Evolutionary conservation across 2,888 invertebrate genomes (phyloP), one percentile per base, ranked within the genome.

Genomic region (Trissolcus japonicus): DNA sequence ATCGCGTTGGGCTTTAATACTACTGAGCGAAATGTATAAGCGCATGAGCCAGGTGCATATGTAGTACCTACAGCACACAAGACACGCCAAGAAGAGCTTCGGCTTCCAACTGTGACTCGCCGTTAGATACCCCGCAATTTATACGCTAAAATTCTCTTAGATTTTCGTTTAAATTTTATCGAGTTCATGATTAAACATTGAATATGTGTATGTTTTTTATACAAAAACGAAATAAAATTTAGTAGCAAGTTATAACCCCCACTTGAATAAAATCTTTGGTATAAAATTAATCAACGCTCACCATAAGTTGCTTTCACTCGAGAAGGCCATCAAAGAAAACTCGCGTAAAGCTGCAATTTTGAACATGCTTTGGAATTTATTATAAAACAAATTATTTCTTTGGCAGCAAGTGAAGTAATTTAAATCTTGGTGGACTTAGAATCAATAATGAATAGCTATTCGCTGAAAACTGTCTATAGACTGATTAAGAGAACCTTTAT

Each of bases 1-100:
- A 87, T 86, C 84, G 84, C 82, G 79, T 68, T 66, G 46, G 79
- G 82, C 80, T 80, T 75, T 78, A 79, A 80, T 82, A 79, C 76
- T 61, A 75, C 68, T 73, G 76, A 69, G 66, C 65, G 57, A 75
- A 69, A 61, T 35, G 65, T 77, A 62, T 69, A 79, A 75, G 75
- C 72, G 69, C 50, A 69, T 72, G 63, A 65, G 54, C 61, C 72
- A 68, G 67, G 66, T 67, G 63, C 75, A 76, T 61, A 76, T 71
- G 74, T 61, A 71, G 65, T 57, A 67, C 54, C 59, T 62, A 75
- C 67, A 51, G 29, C 65, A 65, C 53, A 57, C 57, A 56, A 67
- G 35, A 67, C 41, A 40, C 35, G 55, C 29, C n/a, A 48, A 46
- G 43, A 54, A 56, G 29, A 35, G 61, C 56, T 50, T 17, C 55